These are phyloP conservation scores for Lepidocyrtinus sp. DNA, from an alignment of 2,888 invertebrate genomes.

Conservation along the genomic window DNA sequence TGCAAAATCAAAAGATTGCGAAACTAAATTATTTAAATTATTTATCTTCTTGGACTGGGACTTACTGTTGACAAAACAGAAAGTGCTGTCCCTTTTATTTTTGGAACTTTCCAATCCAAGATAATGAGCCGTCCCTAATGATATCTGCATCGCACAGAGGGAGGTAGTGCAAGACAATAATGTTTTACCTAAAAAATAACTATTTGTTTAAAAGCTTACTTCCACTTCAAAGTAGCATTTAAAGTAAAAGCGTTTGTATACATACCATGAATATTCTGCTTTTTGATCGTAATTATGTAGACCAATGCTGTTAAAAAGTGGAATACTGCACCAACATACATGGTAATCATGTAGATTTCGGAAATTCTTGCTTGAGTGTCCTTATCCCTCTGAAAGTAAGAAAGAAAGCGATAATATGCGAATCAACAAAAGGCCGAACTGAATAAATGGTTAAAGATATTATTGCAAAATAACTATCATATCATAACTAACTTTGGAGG, in stretches of 20 bases:
- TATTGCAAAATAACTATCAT: background rate
- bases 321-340: slow-evolving; percentile 45
- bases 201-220: no score
- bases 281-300: slow-evolving; percentile 32
- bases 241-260: no score
- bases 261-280: slow-evolving; percentile 56
- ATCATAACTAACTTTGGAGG: background rate
- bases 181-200: no score
- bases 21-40: background rate
- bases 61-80: slow-evolving; percentile 23
- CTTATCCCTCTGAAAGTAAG: slow-evolving; percentile 13
- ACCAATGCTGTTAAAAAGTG: slow-evolving; percentile 26
- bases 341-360: slow-evolving; percentile 25
- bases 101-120: slow-evolving; percentile 4
- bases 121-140: slow-evolving; percentile 40
- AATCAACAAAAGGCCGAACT: no score
- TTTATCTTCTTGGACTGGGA: no score
- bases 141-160: slow-evolving; percentile 37
- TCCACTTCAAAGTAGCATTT: no score
- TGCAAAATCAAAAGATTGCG: background rate
- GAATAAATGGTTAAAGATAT: background rate
- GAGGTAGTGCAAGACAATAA: slow-evolving; percentile 34
- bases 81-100: background rate
- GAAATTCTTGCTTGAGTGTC: slow-evolving; percentile 8
- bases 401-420: no score